phyloP scores from a whole-genome alignment of 1,140 invertebrate genomes.

The Augochlora pura region DNA sequence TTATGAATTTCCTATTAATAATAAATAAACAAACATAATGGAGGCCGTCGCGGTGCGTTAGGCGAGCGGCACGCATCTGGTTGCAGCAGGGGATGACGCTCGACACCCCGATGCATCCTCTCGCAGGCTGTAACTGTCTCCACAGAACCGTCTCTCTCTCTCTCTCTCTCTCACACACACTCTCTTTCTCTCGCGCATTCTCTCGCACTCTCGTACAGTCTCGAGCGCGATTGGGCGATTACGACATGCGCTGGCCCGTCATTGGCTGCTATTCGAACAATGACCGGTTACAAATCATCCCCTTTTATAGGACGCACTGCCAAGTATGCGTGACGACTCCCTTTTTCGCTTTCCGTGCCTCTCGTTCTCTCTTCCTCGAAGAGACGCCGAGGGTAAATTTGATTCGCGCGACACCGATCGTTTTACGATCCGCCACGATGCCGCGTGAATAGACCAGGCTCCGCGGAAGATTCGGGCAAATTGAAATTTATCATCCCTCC shows the following conservation, averaged over 20 bases:
- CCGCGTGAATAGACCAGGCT: conserved; percentile 9
- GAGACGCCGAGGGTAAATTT: conserved; percentile 37
- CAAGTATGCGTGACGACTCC: conserved; percentile 60
- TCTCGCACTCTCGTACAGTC: not conserved
- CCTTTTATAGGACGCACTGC: conserved; percentile 52
- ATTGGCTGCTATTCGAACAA: conserved; percentile 66
- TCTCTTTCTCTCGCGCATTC: too few species aligned
- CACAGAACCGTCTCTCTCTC: too few species aligned
- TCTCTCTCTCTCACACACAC: not conserved
- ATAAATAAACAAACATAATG: conserved; percentile 80
- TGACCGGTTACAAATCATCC: conserved; percentile 75
- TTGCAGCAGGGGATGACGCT: conserved; percentile 48
- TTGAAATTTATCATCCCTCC: conserved; percentile 59
- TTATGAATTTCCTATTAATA: conserved; percentile 81
- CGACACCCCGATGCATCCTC: conserved; percentile 32
- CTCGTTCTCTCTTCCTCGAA: not conserved
- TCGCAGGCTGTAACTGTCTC: conserved; percentile 17
- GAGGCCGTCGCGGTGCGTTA: conserved; percentile 76
- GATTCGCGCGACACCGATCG: conserved; percentile 36
- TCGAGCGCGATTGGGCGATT: conserved; percentile 34
- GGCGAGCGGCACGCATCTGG: conserved; percentile 74
- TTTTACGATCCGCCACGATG: conserved; percentile 27
- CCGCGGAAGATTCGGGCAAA: conserved; percentile 47
- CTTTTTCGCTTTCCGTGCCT: not conserved
- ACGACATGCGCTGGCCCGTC: conserved; percentile 29